Conservation (phyloP, 2,888 invertebrate genomes). For the Frankliniella fusca region DNA sequence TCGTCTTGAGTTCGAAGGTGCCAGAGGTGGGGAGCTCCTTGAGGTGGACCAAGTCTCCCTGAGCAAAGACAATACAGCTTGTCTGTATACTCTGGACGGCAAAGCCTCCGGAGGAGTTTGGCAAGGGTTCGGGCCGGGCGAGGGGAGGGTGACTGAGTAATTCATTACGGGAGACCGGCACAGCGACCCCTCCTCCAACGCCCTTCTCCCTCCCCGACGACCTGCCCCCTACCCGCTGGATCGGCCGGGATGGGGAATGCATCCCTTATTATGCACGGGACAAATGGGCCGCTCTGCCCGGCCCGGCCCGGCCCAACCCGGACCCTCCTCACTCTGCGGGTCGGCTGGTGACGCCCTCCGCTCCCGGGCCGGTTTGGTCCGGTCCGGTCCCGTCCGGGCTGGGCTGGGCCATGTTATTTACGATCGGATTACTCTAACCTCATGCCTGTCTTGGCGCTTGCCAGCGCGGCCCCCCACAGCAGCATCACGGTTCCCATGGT, state of each 20-base stretch:
- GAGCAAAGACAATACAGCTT: conserved; percentile 39
- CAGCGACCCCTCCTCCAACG: background rate
- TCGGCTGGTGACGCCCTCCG: background rate
- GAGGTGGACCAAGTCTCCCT: conserved; percentile 88
- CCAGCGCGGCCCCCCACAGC: no score
- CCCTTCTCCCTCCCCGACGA: background rate
- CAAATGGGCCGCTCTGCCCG: background rate
- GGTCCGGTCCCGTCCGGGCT: background rate
- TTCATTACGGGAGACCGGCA: background rate
- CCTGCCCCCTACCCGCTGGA: background rate
- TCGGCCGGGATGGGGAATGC: background rate
- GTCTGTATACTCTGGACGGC: background rate
- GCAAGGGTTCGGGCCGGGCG: background rate
- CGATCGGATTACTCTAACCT: conserved; percentile 1
- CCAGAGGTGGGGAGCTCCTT: conserved; percentile 63
- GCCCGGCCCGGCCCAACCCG: background rate
- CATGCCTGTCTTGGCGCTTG: no score
- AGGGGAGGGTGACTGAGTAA: background rate
- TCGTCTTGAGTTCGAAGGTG: conserved; percentile 70
- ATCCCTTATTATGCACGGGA: background rate
- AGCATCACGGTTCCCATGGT: no score
- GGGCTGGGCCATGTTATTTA: background rate
- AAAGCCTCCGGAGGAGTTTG: background rate
- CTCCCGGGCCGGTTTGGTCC: background rate
- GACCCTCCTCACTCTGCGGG: background rate